These are phyloP conservation scores for Drosophila nikananu DNA, from an alignment of 1,140 invertebrate genomes.

Conservation along the genomic window DNA sequence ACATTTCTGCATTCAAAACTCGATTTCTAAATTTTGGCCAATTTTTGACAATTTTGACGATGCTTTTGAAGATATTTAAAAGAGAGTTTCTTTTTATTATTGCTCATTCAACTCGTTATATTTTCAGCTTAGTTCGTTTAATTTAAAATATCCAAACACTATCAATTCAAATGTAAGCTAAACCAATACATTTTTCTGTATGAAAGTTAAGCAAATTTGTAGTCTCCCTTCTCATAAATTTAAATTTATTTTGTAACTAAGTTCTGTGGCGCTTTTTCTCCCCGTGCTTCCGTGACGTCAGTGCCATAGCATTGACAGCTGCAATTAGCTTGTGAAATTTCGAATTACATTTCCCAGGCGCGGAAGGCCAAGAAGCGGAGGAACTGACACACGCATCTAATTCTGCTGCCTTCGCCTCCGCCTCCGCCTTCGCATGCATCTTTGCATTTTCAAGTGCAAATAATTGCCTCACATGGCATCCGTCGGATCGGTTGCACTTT, in stretches of 20 bases:
- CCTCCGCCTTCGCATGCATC: slow-evolving; percentile 12
- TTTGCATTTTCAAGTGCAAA: slow-evolving; percentile 69
- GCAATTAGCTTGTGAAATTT: slow-evolving; percentile 73
- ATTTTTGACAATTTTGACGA: too few relatives aligned
- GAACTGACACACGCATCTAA: slow-evolving; percentile 46
- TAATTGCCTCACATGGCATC: slow-evolving; percentile 47
- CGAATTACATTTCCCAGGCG: slow-evolving; percentile 49
- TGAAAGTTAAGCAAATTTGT: neutral
- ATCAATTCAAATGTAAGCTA: too few relatives aligned
- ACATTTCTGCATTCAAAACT: too few relatives aligned
- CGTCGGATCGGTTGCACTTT: slow-evolving; percentile 59
- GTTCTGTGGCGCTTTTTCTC: neutral
- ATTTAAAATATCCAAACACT: too few relatives aligned
- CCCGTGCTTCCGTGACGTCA: slow-evolving; percentile 54
- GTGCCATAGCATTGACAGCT: slow-evolving; percentile 34
- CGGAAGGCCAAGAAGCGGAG: slow-evolving; percentile 53
- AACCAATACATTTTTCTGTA: neutral
- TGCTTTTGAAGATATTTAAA: too few relatives aligned
- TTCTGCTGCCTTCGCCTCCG: slow-evolving; percentile 6
- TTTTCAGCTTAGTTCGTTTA: too few relatives aligned
- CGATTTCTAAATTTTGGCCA: too few relatives aligned
- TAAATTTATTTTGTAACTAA: neutral
- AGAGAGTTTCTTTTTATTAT: too few relatives aligned
- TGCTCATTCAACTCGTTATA: too few relatives aligned
- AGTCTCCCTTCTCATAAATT: neutral